Evolutionary conservation across 1,140 invertebrate genomes (phyloP).

Genomic region (Panagrolaimus sp.): DNA sequence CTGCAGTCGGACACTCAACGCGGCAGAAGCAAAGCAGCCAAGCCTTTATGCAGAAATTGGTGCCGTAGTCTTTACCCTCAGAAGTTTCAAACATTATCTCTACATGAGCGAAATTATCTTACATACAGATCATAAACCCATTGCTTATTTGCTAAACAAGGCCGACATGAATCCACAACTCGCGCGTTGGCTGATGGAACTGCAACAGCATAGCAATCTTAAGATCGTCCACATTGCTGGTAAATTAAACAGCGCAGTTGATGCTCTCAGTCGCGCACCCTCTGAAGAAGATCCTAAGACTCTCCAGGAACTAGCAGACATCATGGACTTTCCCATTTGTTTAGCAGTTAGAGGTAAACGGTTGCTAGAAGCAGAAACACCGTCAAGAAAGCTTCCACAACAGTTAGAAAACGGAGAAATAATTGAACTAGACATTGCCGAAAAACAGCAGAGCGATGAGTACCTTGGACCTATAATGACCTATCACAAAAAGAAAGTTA

Average conservation of each 20-base stretch:
- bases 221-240: slow-evolving; percentile 21
- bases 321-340: slow-evolving; percentile 19
- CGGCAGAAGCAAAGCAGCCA: slow-evolving; percentile 19
- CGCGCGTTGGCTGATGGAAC: slow-evolving; percentile 28
- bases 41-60: slow-evolving; percentile 23
- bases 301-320: slow-evolving; percentile 17
- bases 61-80: slow-evolving; percentile 21
- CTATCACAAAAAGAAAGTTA: neutral
- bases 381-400: neutral
- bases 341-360: neutral
- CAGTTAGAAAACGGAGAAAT: neutral
- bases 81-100: slow-evolving; percentile 26
- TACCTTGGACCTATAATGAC: neutral
- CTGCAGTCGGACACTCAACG: slow-evolving; percentile 13
- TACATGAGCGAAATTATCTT: slow-evolving; percentile 23
- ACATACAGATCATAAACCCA: slow-evolving; percentile 28
- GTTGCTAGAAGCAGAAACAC: neutral
- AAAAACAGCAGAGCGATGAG: neutral
- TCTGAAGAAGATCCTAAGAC: neutral
- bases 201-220: slow-evolving; percentile 10
- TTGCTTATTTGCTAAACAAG: slow-evolving; percentile 23
- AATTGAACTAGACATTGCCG: neutral
- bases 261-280: slow-evolving; percentile 3
- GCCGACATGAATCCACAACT: slow-evolving; percentile 13
- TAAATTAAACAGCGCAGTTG: slow-evolving; percentile 13